Evolutionary conservation across 2,113 vertebrate species (phyloP).

Genomic region (Phocoena sinus): DNA sequence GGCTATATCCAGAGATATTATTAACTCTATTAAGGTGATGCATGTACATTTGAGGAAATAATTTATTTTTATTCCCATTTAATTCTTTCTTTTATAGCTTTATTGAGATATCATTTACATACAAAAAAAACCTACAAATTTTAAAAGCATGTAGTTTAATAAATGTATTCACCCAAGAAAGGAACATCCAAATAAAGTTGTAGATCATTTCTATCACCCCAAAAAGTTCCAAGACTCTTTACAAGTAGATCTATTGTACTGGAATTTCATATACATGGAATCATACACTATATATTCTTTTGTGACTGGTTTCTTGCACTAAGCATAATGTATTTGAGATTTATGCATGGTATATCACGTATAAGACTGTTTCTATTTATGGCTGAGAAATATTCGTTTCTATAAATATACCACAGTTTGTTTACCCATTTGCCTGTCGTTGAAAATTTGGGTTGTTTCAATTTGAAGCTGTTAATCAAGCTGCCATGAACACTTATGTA

Average conservation of each 20-base stretch:
- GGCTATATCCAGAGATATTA: not conserved
- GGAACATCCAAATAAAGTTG: not conserved
- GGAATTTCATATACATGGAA: not conserved
- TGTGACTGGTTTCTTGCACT: not conserved
- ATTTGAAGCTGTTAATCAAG: not conserved
- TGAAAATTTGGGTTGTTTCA: not conserved
- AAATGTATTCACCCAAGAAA: not conserved
- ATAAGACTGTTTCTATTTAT: not conserved
- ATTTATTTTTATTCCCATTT: not conserved
- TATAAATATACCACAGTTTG: not conserved
- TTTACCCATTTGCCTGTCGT: not conserved
- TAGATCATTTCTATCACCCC: not conserved
- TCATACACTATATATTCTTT: too few relatives aligned
- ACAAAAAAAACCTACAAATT: not conserved
- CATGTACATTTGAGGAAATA: not conserved
- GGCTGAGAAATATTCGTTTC: not conserved
- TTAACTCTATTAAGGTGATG: not conserved
- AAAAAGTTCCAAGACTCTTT: not conserved
- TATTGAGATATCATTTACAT: not conserved
- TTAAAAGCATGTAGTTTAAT: not conserved
- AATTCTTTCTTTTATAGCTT: not conserved
- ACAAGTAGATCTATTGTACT: not conserved
- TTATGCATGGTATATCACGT: not conserved
- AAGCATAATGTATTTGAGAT: not conserved
- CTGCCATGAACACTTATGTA: not conserved